Base-by-base conservation (phyloP, 2,113 vertebrate species). In the Tachysurus fulvidraco region DNA sequence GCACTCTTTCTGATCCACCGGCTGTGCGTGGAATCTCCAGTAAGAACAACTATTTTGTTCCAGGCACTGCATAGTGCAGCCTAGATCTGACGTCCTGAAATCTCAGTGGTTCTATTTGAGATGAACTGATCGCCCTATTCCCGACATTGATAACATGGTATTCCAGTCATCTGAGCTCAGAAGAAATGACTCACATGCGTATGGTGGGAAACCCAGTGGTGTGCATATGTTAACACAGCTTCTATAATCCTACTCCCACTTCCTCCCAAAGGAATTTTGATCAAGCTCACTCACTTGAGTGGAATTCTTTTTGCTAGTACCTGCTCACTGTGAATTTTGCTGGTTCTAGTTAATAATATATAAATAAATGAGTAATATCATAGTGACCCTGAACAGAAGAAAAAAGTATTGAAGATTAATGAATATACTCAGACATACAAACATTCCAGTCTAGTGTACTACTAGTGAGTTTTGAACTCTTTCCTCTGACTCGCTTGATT, bases 141-240 rank as follows among this genome's bases (percentile, higher is more conserved):
- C 89, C 82, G 78, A 78, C 82, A 90, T 28, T 83, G 67, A 86
- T 46, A 71, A 54, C 17, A 54, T 21, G 21, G n/a, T 36, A 52
- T 46, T 83, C 89, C 87, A 82, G 73, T 86, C 54, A 59, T 84
- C 74, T 46, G 62, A 80, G 73, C 64, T 74, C 41, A 83, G 67
- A 55, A 87, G 44, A 88, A 88, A 83, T 89, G 80, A 88, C 77
- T 90, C 89, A 90, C 6, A 16, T 57, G 54, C 76, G 83, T 85
- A 84, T 90, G 79, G 82, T 90, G 77, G 87, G 82, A 90, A 88
- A 81, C 62, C 80, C 36, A 64, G 52, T 78, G 36, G 55, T 9
- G 17, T 36, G 19, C 28, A 21, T 36, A 57, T 55, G 4, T 11
- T 77, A 3, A 77, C 14, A 9, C 23, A 21, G 73, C 50, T 16